A percentile compares a stretch with the other conserved stretches of the same genome.
Evolutionary conservation across 2,797 vertebrate species (phyloP).

Genomic region (Heliangelus exortis): DNA sequence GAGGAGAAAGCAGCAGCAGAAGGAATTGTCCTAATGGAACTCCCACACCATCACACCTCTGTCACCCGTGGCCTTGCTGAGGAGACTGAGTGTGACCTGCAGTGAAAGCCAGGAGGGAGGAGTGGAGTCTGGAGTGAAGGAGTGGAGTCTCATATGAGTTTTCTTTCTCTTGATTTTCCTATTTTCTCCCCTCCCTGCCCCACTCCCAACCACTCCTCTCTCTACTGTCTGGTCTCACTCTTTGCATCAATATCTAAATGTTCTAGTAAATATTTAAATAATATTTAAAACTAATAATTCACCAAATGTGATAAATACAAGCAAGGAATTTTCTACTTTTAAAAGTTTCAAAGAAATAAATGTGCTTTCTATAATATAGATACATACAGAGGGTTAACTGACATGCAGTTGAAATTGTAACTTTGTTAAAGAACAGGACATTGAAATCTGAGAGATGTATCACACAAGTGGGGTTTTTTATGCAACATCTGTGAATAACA

Average conservation of each 20-base stretch:
- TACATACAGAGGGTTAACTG: background rate
- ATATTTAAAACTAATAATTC: background rate
- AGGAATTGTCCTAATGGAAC: background rate
- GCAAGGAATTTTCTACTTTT: background rate
- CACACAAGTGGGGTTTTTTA: background rate
- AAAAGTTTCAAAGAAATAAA: background rate
- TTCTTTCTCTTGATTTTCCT: background rate
- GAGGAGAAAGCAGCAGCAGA: background rate
- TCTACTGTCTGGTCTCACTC: background rate
- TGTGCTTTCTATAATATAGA: background rate
- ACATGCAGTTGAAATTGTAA: background rate
- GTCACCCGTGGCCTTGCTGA: accelerated
- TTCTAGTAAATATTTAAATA: background rate
- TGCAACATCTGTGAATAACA: background rate
- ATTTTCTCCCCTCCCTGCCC: background rate
- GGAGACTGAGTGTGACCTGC: background rate
- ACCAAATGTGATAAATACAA: background rate
- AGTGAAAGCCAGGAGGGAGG: accelerated
- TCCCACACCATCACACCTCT: no score
- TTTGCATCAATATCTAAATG: background rate
- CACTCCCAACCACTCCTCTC: background rate
- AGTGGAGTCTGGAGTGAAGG: background rate
- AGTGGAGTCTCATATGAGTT: background rate
- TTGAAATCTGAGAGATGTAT: background rate
- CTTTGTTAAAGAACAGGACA: background rate